These are phyloP conservation scores for Drosophila pruinosa DNA, from an alignment of 1,140 invertebrate species.

Conservation along the genomic window DNA sequence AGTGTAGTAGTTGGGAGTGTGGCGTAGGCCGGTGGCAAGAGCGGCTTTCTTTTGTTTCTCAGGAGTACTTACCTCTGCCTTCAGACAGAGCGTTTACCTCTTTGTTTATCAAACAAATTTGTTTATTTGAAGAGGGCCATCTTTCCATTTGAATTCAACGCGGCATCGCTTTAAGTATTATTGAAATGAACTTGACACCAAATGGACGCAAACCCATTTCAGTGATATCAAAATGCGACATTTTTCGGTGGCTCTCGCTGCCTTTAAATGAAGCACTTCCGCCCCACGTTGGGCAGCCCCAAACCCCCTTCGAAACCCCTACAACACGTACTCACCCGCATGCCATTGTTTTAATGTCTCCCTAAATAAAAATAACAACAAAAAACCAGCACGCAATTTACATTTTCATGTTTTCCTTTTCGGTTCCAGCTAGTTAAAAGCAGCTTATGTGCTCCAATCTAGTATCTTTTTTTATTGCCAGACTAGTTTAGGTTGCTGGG, in stretches of 20 bases:
- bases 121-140: constrained; percentile 35
- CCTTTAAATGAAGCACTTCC: constrained; percentile 64
- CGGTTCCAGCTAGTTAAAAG: constrained; percentile 50
- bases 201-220: constrained; percentile 52
- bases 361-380: constrained; percentile 43
- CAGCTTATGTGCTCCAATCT: constrained; percentile 7
- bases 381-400: constrained; percentile 31
- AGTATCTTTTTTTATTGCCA: constrained; percentile 12
- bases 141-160: background rate
- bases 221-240: constrained; percentile 57
- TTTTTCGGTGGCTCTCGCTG: constrained; percentile 29
- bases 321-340: background rate
- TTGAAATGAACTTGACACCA: constrained; percentile 77
- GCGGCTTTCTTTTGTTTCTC: constrained; percentile 13
- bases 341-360: constrained; percentile 21
- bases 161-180: constrained; percentile 40
- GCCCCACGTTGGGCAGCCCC: constrained; percentile 20
- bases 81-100: constrained; percentile 39
- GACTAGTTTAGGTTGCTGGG: constrained; percentile 1
- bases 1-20: background rate
- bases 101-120: constrained; percentile 74
- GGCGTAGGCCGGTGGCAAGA: constrained; percentile 59
- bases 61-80: background rate
- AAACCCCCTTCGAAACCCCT: background rate
- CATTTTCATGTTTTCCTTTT: constrained; percentile 1